Evolutionary conservation across 2,888 invertebrate species (phyloP).

Genomic region (Acanthosoma haemorrhoidale): DNA sequence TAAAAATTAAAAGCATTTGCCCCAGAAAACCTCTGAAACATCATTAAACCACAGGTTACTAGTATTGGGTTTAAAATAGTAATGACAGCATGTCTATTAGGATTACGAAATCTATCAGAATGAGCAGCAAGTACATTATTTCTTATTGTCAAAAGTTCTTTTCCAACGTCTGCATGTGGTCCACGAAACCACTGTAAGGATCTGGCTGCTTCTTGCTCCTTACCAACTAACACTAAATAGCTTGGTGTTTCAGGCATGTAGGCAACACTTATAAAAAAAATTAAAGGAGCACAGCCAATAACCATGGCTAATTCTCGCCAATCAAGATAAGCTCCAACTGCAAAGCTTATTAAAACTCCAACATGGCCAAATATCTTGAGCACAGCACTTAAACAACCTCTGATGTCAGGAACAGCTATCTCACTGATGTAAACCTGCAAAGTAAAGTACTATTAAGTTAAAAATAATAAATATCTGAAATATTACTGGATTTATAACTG

Average conservation of each 20-base stretch:
- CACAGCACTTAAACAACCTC: slow-evolving; percentile 80
- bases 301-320: slow-evolving; percentile 80
- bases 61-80: slow-evolving; percentile 63
- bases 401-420: slow-evolving; percentile 77
- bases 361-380: slow-evolving; percentile 80
- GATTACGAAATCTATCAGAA: slow-evolving; percentile 38
- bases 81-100: slow-evolving; percentile 38
- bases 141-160: slow-evolving; percentile 65
- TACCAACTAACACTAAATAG: slow-evolving; percentile 69
- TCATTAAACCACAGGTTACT: slow-evolving; percentile 67
- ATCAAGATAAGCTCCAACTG: slow-evolving; percentile 73
- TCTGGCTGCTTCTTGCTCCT: slow-evolving; percentile 63
- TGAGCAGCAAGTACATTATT: slow-evolving; percentile 57
- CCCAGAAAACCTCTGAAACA: slow-evolving; percentile 52
- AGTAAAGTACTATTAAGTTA: not conserved
- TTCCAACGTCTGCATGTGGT: slow-evolving; percentile 68
- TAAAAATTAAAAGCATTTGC: slow-evolving; percentile 81
- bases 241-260: slow-evolving; percentile 87
- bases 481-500: not conserved
- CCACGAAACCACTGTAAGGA: slow-evolving; percentile 78
- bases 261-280: slow-evolving; percentile 57
- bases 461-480: not conserved
- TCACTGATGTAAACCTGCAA: slow-evolving; percentile 84
- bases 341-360: slow-evolving; percentile 77
- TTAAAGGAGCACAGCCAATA: slow-evolving; percentile 70